Conservation (phyloP, 2,797 vertebrate species). For the Antrozous pallidus region DNA sequence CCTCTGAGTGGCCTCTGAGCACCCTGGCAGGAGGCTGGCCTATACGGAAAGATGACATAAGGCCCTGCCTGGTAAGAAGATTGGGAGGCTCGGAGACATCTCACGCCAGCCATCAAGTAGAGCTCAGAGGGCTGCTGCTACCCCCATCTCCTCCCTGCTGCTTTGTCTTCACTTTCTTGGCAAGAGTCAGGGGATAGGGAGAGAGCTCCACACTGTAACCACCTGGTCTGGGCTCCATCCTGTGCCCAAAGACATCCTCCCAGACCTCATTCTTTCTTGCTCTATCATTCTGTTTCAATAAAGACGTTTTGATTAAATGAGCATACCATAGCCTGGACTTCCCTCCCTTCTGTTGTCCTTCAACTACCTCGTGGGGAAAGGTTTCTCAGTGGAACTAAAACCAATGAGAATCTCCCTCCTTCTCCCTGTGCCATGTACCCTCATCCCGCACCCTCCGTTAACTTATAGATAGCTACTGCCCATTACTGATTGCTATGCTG, state of each 20-base stretch:
- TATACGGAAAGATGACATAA: not conserved
- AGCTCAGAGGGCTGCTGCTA: slow-evolving; percentile 41
- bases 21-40: slow-evolving; percentile 51
- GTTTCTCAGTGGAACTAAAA: not conserved
- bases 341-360: slow-evolving; percentile 58
- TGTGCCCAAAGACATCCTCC: slow-evolving; percentile 63
- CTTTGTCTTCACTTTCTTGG: slow-evolving; percentile 45
- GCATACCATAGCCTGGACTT: slow-evolving; percentile 51
- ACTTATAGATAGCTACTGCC: not conserved
- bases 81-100: not conserved
- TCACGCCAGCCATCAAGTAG: slow-evolving; percentile 25
- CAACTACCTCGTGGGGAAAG: not conserved
- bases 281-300: slow-evolving; percentile 76
- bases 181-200: slow-evolving; percentile 42
- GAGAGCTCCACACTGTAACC: not conserved
- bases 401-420: not conserved
- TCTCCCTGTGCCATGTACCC: not conserved
- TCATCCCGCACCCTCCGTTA: not conserved
- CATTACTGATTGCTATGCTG: not conserved
- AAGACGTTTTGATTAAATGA: slow-evolving; percentile 75
- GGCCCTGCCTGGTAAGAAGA: slow-evolving; percentile 16
- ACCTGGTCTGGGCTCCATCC: slow-evolving; percentile 63
- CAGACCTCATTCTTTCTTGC: slow-evolving; percentile 65
- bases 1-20: slow-evolving; percentile 80
- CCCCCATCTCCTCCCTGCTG: slow-evolving; percentile 52